Conservation (phyloP, 1,140 invertebrate genomes). For the Amyelois transitella region DNA sequence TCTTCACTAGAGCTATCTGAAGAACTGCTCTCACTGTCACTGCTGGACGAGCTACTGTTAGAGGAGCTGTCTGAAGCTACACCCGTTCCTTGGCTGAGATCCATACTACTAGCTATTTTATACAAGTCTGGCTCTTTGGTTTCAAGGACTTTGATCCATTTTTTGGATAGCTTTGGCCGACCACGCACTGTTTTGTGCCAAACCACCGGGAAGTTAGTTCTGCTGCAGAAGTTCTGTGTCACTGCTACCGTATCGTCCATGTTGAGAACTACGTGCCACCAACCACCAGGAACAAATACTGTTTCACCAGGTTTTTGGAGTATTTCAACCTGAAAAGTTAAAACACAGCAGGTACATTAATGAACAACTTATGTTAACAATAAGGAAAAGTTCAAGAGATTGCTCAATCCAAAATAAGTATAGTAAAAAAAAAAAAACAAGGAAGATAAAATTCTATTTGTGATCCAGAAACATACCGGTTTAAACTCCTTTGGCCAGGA, state of each 20-base stretch:
- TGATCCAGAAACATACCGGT: constrained; percentile 77
- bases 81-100: constrained; percentile 90
- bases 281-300: constrained; percentile 97
- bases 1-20: constrained; percentile 76
- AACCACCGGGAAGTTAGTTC: constrained; percentile 96
- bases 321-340: constrained; percentile 86
- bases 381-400: neutral
- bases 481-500: constrained; percentile 94
- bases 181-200: constrained; percentile 99
- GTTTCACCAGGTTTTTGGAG: constrained; percentile 98
- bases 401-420: too few relatives aligned
- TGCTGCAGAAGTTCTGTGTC: constrained; percentile 98
- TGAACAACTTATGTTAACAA: neutral
- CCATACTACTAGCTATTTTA: constrained; percentile 88
- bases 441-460: too few relatives aligned
- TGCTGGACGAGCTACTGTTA: constrained; percentile 89
- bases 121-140: constrained; percentile 89
- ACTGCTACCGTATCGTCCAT: constrained; percentile 96
- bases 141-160: constrained; percentile 84
- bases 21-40: constrained; percentile 80
- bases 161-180: constrained; percentile 93
- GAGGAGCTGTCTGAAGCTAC: constrained; percentile 96
- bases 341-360: constrained; percentile 2
- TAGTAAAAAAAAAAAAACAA: too few relatives aligned
- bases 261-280: constrained; percentile 99